phyloP scores from a whole-genome alignment of 2,113 vertebrate species.

The Calyptomena viridis region DNA sequence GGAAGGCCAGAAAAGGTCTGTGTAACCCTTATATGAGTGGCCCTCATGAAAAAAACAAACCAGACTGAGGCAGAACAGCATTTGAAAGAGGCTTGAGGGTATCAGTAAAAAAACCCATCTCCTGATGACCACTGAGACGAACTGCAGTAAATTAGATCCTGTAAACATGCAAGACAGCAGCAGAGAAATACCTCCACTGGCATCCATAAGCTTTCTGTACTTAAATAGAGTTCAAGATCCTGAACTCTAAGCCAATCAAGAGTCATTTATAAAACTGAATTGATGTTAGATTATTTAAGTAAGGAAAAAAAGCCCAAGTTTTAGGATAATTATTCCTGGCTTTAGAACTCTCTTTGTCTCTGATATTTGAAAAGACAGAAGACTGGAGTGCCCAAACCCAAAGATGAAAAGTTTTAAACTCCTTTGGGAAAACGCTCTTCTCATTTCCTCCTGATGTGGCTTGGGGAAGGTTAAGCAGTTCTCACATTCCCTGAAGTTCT shows the following conservation, averaged over 20 bases:
- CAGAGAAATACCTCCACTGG: neutral
- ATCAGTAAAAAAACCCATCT: neutral
- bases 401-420: neutral
- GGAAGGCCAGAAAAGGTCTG: neutral
- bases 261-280: neutral
- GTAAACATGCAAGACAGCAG: neutral
- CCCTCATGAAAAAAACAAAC: neutral
- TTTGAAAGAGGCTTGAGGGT: neutral
- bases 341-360: neutral
- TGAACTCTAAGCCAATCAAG: neutral
- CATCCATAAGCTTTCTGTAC: neutral
- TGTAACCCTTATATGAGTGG: neutral
- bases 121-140: neutral
- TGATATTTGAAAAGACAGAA: neutral
- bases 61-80: neutral
- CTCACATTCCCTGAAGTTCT: neutral
- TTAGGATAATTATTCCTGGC: neutral
- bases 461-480: neutral
- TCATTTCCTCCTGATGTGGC: neutral
- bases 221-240: neutral
- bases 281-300: neutral
- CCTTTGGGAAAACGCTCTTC: neutral
- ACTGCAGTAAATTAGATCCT: neutral
- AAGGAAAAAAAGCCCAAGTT: neutral
- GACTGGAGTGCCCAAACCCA: neutral